Evolutionary conservation across 2,888 invertebrate species (phyloP), one percentile per base, ranked within the genome.

Genomic region (Strigamia maritima): DNA sequence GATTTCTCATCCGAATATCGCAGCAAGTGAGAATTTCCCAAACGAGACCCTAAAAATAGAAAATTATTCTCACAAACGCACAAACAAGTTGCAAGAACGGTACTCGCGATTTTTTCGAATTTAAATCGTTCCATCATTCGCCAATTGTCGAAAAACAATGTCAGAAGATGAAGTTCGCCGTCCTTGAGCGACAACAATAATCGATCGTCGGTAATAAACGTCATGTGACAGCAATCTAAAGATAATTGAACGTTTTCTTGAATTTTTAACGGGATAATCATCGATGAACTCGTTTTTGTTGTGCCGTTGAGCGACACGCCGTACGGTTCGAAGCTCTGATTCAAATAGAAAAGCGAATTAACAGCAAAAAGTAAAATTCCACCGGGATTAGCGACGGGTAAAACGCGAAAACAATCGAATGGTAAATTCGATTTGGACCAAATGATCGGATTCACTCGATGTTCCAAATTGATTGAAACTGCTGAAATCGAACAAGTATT

Each of bases 401-500:
- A 90, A 0, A 94, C 93, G 84, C 92, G 83, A 79, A 86, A 83
- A 84, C 97, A 97, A 87, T 99, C 98, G 86, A 94, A 98, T 0
- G 99, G 99, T 81, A 99, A 89, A 83, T 94, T 93, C 16, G 91
- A 90, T 0, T 94, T 93, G 26, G 97, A 95, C 99, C 99, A 99
- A 84, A 99, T 98, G 79, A 98, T 93, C 0, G 98, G 98, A 87
- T 98, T 97, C 0, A 98, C 97, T 82, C 93, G 90, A 83, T 98
- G 95, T 81, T 95, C 94, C 84, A 97, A 93, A 87, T 98, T 99
- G 54, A 99, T 87, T 0, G 97, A 97, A 81, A 99, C 94, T 35
- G 98, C 98, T 24, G 97, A 95, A 90, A 99, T 94, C 80, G 98
- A 90, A 88, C 98, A 99, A 8, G 99, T 99, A 85, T 94, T 92